A percentile compares a stretch with the other conserved stretches of the same genome.
phyloP scores from a whole-genome alignment of 1,140 invertebrate species.

The Diorhabda carinulata region DNA sequence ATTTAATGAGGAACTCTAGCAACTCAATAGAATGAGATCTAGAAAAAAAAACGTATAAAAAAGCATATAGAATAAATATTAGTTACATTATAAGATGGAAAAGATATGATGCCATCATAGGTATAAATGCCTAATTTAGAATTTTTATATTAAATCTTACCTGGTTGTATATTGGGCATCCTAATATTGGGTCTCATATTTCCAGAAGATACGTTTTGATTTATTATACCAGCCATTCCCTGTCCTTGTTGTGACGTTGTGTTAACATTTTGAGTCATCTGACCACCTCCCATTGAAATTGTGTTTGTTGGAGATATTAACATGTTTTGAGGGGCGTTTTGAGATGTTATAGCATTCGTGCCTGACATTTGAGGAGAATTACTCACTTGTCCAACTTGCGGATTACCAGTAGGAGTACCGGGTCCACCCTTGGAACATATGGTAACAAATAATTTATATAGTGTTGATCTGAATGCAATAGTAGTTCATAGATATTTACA shows the following conservation, averaged over 20 bases:
- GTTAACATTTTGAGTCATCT: constrained; percentile 58
- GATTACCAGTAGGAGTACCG: constrained; percentile 36
- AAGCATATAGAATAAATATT: no score
- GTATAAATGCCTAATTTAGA: no score
- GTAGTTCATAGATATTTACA: no score
- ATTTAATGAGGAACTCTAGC: no score
- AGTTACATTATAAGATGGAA: no score
- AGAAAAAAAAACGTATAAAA: no score
- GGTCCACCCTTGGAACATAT: constrained; percentile 13
- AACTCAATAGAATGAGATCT: no score
- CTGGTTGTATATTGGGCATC: constrained; percentile 36
- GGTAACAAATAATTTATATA: no score
- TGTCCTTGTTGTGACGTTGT: constrained; percentile 21
- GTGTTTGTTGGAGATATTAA: constrained; percentile 60
- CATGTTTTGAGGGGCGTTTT: constrained; percentile 53
- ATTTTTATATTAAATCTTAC: neutral
- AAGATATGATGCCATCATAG: no score
- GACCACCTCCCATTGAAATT: constrained; percentile 60
- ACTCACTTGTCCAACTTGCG: constrained; percentile 31
- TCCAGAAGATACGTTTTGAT: constrained; percentile 36
- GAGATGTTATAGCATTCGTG: constrained; percentile 49
- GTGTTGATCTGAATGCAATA: no score
- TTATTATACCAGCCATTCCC: constrained; percentile 30
- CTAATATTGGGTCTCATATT: constrained; percentile 39
- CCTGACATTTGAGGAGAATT: constrained; percentile 37